These are phyloP conservation scores for Myotis davidii DNA, from an alignment of 2,113 vertebrate genomes.

Conservation along the genomic window DNA sequence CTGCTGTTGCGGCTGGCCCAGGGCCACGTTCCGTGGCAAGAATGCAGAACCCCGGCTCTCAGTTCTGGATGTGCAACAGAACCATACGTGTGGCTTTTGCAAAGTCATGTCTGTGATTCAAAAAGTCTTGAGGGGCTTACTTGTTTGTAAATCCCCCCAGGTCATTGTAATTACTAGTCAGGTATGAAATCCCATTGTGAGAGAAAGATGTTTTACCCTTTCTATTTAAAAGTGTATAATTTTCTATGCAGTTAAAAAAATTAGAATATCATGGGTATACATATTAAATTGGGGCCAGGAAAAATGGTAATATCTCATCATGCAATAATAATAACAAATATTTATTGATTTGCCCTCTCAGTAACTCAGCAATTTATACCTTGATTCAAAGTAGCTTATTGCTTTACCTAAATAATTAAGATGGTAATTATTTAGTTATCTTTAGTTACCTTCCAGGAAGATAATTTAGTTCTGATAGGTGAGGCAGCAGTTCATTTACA, in stretches of 20 bases:
- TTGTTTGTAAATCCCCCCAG: neutral
- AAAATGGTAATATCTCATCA: neutral
- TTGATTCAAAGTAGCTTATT: neutral
- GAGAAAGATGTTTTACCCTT: neutral
- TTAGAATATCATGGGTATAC: neutral
- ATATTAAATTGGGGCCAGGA: neutral
- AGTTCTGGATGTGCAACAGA: neutral
- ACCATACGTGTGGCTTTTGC: neutral
- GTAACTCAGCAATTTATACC: neutral
- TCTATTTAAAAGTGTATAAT: neutral
- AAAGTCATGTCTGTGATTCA: neutral
- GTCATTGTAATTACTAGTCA: neutral
- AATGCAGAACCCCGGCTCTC: neutral
- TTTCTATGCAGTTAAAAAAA: neutral
- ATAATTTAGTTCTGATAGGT: neutral
- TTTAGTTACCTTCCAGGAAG: no score
- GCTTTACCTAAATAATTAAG: neutral
- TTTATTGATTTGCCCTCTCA: neutral
- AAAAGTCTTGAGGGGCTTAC: neutral
- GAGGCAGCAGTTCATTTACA: neutral
- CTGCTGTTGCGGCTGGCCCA: neutral
- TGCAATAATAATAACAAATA: neutral
- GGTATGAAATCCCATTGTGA: neutral
- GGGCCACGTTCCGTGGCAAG: neutral
- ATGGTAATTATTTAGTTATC: no score